Evolutionary conservation across 2,797 vertebrate genomes (phyloP), one percentile per base, ranked within the genome.

Genomic region (Cirrhinus mrigala): DNA sequence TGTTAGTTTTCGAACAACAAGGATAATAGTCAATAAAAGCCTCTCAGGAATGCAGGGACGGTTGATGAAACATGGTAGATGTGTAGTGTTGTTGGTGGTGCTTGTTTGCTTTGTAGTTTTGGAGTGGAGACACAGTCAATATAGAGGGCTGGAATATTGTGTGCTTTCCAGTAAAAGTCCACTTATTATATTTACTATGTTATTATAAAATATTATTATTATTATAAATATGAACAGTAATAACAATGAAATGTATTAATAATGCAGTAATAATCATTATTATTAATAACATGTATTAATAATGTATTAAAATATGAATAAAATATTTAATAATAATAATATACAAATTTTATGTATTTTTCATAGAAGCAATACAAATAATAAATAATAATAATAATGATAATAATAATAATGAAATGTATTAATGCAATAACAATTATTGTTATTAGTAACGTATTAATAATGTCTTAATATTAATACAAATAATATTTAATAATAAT

Each of bases 1-100:
- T 84, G 8, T 84, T 50, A 2, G 64, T 54, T 84, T 78, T 48
- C 24, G 33, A 60, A 71, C 11, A 69, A 60, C 27, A 70, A 79
- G 3, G 24, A 37, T 71, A 40, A 60, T 37, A 70, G 66, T 69
- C 62, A 84, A 58, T 78, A 68, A 52, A 56, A 37, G 50, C 37
- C 62, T 84, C 74, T 84, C 24, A 22, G n/a, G 48, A 50, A 29
- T 78, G 74, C 62, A 15, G n/a, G 60, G 64, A n/a, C 70, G 74
- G 33, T 48, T 54, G 37, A 58, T 68, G 50, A 68, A 78, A 70
- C 50, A 14, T 22, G 50, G 56, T 44, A 77, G 64, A 54, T 83
- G 81, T 75, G 70, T 12, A 20, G 73, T 52, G 58, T 14, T 27
- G 16, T 62, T 60, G 58, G 46, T 66, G 16, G 48, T 69, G 29